A percentile compares a stretch with the other conserved stretches of the same genome.
Evolutionary conservation across 2,888 invertebrate species (phyloP).

Genomic region (Erebia epiphron): DNA sequence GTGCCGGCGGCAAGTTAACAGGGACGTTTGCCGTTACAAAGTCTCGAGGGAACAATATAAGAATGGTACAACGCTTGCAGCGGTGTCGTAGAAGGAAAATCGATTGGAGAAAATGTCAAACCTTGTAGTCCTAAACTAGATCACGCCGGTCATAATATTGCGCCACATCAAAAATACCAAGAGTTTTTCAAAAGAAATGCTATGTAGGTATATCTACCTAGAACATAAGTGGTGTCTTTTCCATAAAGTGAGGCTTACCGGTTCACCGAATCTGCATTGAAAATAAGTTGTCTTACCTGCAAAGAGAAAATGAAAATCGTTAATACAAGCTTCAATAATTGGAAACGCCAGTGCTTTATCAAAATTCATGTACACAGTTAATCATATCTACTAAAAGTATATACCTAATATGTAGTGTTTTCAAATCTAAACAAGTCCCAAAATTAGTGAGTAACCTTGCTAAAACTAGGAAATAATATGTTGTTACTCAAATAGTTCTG

Average conservation of each 20-base stretch:
- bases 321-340: background rate
- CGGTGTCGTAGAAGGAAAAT: slow-evolving; percentile 58
- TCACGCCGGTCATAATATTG: slow-evolving; percentile 41
- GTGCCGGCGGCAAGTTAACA: slow-evolving; percentile 56
- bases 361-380: no score
- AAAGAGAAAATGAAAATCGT: slow-evolving; percentile 19
- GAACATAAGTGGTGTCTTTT: background rate
- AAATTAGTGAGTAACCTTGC: slow-evolving; percentile 37
- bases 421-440: slow-evolving; percentile 24
- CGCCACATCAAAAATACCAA: background rate
- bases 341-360: no score
- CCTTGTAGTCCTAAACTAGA: slow-evolving; percentile 48
- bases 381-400: no score
- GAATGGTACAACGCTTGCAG: slow-evolving; percentile 67
- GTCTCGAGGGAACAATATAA: slow-evolving; percentile 64
- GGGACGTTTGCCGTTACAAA: slow-evolving; percentile 55
- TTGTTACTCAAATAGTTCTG: slow-evolving; percentile 43
- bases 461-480: slow-evolving; percentile 30
- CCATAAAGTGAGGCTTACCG: background rate
- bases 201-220: background rate
- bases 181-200: background rate
- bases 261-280: background rate
- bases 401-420: no score
- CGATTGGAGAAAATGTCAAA: slow-evolving; percentile 68
- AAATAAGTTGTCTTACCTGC: slow-evolving; percentile 41